Evolutionary conservation across 2,113 vertebrate species (phyloP).

Genomic region (Nematolebias whitei): DNA sequence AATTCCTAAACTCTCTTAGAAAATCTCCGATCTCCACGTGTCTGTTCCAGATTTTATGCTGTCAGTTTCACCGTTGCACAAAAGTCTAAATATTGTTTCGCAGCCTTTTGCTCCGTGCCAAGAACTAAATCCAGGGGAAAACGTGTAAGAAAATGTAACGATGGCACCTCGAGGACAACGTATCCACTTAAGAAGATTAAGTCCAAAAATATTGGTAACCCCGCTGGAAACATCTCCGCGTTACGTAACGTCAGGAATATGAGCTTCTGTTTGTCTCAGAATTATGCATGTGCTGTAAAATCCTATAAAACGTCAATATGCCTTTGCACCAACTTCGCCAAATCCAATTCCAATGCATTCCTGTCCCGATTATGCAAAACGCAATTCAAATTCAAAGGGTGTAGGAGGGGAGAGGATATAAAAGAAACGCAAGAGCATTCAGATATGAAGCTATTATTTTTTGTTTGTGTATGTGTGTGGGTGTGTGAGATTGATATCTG

Average conservation of each 20-base stretch:
- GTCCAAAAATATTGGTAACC: conserved; percentile 48
- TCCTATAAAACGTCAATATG: conserved; percentile 61
- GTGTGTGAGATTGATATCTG: conserved; percentile 60
- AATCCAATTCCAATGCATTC: conserved; percentile 54
- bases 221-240: conserved; percentile 33
- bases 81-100: conserved; percentile 31
- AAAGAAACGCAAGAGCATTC: conserved; percentile 41
- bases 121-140: conserved; percentile 34
- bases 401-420: conserved; percentile 56
- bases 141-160: conserved; percentile 31
- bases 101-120: conserved; percentile 34
- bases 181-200: conserved; percentile 51
- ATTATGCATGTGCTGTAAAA: conserved; percentile 59
- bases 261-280: conserved; percentile 24
- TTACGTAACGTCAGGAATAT: conserved; percentile 43
- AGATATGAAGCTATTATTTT: conserved; percentile 59
- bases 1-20: neutral
- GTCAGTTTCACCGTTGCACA: conserved; percentile 16
- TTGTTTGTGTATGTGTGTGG: conserved; percentile 46
- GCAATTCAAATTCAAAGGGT: conserved; percentile 58
- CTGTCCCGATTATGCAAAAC: conserved; percentile 60
- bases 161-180: conserved; percentile 29
- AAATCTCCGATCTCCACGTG: conserved; percentile 15
- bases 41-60: conserved; percentile 35
- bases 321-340: conserved; percentile 36